phyloP scores from a whole-genome alignment of 2,888 invertebrate species.

The Tachina lurida region DNA sequence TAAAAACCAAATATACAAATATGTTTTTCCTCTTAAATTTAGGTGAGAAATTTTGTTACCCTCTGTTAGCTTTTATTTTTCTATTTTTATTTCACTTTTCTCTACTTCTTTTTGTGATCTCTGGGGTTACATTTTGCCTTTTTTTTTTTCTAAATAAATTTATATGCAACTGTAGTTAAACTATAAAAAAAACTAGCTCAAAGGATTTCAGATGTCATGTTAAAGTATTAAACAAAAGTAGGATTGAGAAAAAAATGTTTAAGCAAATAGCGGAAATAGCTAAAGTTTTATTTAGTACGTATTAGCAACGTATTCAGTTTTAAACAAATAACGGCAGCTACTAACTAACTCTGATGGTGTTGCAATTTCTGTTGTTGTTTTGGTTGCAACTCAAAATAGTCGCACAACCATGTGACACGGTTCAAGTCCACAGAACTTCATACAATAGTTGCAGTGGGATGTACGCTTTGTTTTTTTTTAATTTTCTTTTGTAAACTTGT shows the following conservation, averaged over 20 bases:
- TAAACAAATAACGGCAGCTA: conserved; percentile 61
- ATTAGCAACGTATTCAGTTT: conserved; percentile 66
- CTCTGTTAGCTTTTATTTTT: conserved; percentile 38
- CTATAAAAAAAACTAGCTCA: conserved; percentile 53
- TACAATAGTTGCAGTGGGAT: conserved; percentile 58
- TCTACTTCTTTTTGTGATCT: conserved; percentile 46
- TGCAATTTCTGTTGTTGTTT: conserved; percentile 43
- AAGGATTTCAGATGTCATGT: conserved; percentile 69
- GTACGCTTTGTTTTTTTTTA: conserved; percentile 27
- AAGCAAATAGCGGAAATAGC: conserved; percentile 69
- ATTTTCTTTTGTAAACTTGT: conserved; percentile 8
- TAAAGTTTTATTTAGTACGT: conserved; percentile 65
- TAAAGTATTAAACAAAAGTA: conserved; percentile 57
- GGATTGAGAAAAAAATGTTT: conserved; percentile 32
- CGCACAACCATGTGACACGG: conserved; percentile 57
- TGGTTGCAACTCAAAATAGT: conserved; percentile 49
- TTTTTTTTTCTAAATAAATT: conserved; percentile 33
- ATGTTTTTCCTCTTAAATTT: conserved; percentile 54
- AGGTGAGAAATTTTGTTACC: conserved; percentile 64
- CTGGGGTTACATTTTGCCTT: conserved; percentile 13
- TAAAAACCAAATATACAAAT: conserved; percentile 24
- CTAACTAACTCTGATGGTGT: conserved; percentile 43
- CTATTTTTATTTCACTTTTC: background rate
- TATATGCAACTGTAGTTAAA: conserved; percentile 51
- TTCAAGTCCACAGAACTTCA: conserved; percentile 57